Conservation (phyloP, 2,797 vertebrate genomes). For the Synanceia verrucosa region DNA sequence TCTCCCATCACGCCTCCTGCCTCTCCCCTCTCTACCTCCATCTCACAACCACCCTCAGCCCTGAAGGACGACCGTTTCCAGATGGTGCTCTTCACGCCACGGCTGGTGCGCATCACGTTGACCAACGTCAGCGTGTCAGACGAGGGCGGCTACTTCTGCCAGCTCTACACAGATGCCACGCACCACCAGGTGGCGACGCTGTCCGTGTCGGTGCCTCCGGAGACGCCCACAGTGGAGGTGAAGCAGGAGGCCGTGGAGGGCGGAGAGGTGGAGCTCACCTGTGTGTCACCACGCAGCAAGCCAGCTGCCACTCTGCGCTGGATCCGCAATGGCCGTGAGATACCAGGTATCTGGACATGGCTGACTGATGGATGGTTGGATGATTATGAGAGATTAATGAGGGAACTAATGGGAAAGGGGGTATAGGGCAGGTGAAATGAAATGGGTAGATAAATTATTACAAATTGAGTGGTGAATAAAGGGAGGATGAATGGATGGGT, state of each 20-base stretch:
- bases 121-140: constrained; percentile 90
- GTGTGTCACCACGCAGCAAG: constrained; percentile 87
- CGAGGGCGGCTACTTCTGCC: constrained; percentile 94
- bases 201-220: constrained; percentile 86
- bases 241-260: constrained; percentile 90
- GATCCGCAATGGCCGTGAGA: constrained; percentile 87
- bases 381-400: constrained; percentile 43
- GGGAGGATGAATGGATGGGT: constrained; percentile 34
- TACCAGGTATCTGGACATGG: constrained; percentile 82
- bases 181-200: constrained; percentile 94
- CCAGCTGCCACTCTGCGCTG: constrained; percentile 88
- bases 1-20: background rate
- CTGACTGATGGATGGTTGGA: constrained; percentile 44
- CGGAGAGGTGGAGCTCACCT: constrained; percentile 88
- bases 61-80: constrained; percentile 94
- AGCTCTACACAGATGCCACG: constrained; percentile 92
- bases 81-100: constrained; percentile 89
- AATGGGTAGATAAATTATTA: constrained; percentile 43
- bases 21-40: background rate
- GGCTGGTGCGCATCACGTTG: constrained; percentile 87
- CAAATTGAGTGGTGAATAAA: constrained; percentile 42
- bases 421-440: constrained; percentile 36
- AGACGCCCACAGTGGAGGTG: constrained; percentile 88
- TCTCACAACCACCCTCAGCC: constrained; percentile 69
- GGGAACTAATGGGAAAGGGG: constrained; percentile 53